Evolutionary conservation across 1,140 invertebrate species (phyloP), one percentile per base, ranked within the genome.

Genomic region (Brachionus plicatilis): DNA sequence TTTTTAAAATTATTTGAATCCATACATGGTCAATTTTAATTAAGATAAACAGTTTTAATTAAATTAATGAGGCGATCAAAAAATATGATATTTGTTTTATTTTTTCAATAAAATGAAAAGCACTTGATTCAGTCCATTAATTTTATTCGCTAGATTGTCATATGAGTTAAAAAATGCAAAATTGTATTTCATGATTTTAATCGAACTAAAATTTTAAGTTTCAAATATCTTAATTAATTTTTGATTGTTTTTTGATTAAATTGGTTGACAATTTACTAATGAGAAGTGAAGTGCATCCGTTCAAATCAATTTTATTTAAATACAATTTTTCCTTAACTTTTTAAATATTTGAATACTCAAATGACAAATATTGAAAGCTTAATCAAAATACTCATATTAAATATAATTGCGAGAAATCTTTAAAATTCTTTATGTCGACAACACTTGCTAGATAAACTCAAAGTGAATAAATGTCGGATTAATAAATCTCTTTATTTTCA

Each of bases 201-300:
- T 60, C 53, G 33, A 68, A 9, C 29, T 33, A 33, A 68, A 68
- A 68, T 14, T 33, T 29, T 68, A 41, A 33, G 66, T n/a, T 3
- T 68, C 27, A 33, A 33, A 33, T 76, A 76, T 76, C 41, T 75
- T 76, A 76, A 76, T 47, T 76, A 53, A 76, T 76, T 33, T 72
- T 72, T 41, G 33, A 72, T 20, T 41, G 53, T 24, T 60, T 60
- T 60, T 60, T 27, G 53, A 60, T 60, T 27, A 20, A 60, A 60
- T 60, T 27, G n/a, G 20, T 20, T 60, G 53, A 60, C 53, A 24
- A 60, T 60, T 60, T 27, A 60, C 53, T 60, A 60, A 60, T 60
- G 53, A 60, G 20, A 60, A 60, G 17, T 60, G 53, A 60, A 60
- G 53, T 60, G 20, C 9, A 60, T 60, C 53, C 53, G 53, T 60